phyloP scores from a whole-genome alignment of 1,140 invertebrate genomes.

The Drosophila littoralis region DNA sequence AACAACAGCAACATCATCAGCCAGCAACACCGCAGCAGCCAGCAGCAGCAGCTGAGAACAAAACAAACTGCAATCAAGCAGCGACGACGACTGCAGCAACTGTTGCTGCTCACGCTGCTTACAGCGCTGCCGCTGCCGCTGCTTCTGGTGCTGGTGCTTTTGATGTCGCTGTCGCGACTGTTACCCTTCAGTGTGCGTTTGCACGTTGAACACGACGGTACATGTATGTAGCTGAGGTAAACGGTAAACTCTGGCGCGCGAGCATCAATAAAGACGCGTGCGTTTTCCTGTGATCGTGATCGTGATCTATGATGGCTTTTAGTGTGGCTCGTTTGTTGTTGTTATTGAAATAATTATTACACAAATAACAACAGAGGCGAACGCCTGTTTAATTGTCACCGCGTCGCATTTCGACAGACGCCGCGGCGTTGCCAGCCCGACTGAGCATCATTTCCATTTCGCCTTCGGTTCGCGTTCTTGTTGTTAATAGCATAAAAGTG shows the following conservation, averaged over 20 bases:
- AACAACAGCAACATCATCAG: constrained; percentile 44
- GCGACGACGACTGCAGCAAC: constrained; percentile 56
- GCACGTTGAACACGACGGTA: constrained; percentile 75
- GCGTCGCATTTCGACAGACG: constrained; percentile 54
- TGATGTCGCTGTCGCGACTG: constrained; percentile 51
- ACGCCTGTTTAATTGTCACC: constrained; percentile 52
- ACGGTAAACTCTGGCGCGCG: constrained; percentile 17
- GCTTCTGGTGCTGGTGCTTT: constrained; percentile 41
- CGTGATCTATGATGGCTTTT: constrained; percentile 50
- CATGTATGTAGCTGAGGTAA: constrained; percentile 37
- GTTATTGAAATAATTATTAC: constrained; percentile 28
- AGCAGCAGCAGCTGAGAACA: constrained; percentile 76
- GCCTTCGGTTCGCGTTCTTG: constrained; percentile 62
- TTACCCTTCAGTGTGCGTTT: constrained; percentile 74
- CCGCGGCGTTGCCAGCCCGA: constrained; percentile 36
- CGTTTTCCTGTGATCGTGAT: constrained; percentile 28
- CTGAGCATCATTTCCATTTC: constrained; percentile 34
- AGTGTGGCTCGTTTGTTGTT: constrained; percentile 32
- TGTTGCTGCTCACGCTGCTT: constrained; percentile 28
- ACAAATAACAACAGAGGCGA: constrained; percentile 28
- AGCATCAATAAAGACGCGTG: constrained; percentile 32
- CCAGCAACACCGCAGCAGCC: constrained; percentile 35
- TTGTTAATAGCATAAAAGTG: constrained; percentile 79
- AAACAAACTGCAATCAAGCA: constrained; percentile 74
- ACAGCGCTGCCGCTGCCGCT: constrained; percentile 23